A percentile compares a stretch with the other conserved stretches of the same genome.
These are phyloP conservation scores for Diachrysia chrysitis DNA, from an alignment of 2,888 invertebrate genomes.

Conservation along the genomic window DNA sequence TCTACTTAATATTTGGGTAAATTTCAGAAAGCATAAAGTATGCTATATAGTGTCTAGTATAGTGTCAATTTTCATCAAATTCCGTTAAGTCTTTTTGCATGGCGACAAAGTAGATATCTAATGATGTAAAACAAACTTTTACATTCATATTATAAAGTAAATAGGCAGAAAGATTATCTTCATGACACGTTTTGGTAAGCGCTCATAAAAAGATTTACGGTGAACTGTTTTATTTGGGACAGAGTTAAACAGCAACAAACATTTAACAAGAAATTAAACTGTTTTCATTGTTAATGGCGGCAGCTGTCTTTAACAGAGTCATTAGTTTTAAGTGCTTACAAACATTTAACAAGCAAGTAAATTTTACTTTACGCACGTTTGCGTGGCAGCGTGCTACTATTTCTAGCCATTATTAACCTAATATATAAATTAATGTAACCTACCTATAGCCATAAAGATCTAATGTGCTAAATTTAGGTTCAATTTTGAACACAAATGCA, in stretches of 20 bases:
- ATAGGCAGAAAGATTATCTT: neutral
- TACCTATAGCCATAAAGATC: too few relatives aligned
- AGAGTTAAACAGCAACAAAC: neutral
- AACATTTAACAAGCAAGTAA: neutral
- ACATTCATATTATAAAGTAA: neutral
- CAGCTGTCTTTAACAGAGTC: neutral
- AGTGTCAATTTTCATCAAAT: too few relatives aligned
- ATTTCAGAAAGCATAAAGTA: too few relatives aligned
- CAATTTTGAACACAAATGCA: too few relatives aligned
- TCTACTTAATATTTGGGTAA: too few relatives aligned
- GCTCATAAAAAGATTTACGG: neutral
- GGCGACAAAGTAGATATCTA: neutral
- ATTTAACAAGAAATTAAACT: neutral
- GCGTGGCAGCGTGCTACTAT: neutral
- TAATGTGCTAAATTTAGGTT: too few relatives aligned
- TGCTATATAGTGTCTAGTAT: too few relatives aligned
- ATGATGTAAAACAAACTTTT: neutral
- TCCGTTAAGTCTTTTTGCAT: neutral
- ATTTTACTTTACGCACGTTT: neutral
- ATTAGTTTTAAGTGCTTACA: slow-evolving; percentile 1
- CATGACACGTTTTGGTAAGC: neutral
- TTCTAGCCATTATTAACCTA: neutral
- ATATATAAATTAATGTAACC: too few relatives aligned
- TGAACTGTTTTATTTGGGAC: neutral
- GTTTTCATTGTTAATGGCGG: slow-evolving; percentile 8